These are phyloP conservation scores for Glaucomys volans DNA, from an alignment of 2,113 vertebrate species.

Conservation along the genomic window DNA sequence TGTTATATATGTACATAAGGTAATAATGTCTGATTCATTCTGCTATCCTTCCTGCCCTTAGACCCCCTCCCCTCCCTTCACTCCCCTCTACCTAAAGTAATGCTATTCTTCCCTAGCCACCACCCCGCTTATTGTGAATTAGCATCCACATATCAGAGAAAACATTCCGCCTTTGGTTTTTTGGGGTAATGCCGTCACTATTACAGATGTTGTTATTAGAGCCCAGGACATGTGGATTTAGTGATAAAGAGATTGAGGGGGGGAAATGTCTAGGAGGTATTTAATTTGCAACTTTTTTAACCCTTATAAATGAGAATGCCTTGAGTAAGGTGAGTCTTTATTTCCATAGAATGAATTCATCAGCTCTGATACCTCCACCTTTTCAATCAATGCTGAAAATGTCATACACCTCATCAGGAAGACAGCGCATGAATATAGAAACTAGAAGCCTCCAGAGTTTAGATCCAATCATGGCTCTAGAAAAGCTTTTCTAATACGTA, in stretches of 20 bases:
- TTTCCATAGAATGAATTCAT: not conserved
- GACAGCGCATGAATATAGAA: not conserved
- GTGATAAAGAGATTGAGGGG: not conserved
- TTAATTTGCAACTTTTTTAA: not conserved
- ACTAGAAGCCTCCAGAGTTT: conserved; percentile 17
- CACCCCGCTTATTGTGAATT: too few species aligned
- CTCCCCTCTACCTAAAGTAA: too few species aligned
- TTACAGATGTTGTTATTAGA: not conserved
- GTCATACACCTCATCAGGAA: not conserved
- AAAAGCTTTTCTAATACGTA: not conserved
- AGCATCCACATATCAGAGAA: too few species aligned
- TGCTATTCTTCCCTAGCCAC: too few species aligned
- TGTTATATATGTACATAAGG: too few species aligned
- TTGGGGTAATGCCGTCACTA: too few species aligned
- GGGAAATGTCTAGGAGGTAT: not conserved
- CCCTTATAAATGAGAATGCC: not conserved
- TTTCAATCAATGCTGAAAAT: not conserved
- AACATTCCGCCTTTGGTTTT: too few species aligned
- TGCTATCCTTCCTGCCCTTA: too few species aligned
- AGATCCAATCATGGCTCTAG: not conserved
- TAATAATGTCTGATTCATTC: too few species aligned
- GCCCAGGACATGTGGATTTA: not conserved
- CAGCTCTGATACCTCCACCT: not conserved
- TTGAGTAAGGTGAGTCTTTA: not conserved
- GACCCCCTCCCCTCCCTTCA: too few species aligned